Base-by-base conservation (phyloP, 2,888 invertebrate species). In the Odiellus spinosus region DNA sequence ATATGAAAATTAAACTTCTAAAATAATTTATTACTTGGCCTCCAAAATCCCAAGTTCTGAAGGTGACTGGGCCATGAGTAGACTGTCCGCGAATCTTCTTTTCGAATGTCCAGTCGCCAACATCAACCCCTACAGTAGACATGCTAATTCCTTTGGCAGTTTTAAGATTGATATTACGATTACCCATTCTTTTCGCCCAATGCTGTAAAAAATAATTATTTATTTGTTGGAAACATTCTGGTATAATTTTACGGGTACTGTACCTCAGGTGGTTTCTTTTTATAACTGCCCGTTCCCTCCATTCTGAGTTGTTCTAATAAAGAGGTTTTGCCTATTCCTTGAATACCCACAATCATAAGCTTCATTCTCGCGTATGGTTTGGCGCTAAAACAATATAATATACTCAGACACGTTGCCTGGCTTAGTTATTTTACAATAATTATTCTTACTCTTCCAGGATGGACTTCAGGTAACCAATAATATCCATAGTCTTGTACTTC, bases 21-120 rank as follows among this genome's bases (percentile, higher is more conserved):
- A n/a, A 17, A 36, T 12, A 26, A 17, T 41, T 40, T 34, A 39
- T 40, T 53, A 69, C 69, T 69, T 95, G 96, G 0, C 96, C 96
- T 3, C 95, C 95, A 67, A 98, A 98, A 67, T 98, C 98, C 96
- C 96, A 98, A 0, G 96, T 96, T 45, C 93, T 57, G 68, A 90
- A 90, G 20, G 85, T 80, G 45, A 93, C 82, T 0, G 90, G 81
- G 0, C 84, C 85, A 60, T 78, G 76, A 1, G 76, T 74, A 1
- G 77, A 76, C 42, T 64, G 64, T 1, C 84, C 78, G 19, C 82
- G 72, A 6, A 78, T 71, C 62, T 83, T 78, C 61, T 84, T 84
- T 64, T 91, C 91, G 64, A 85, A 88, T 18, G 82, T 73, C 85
- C 95, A 91, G 55, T 88, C 84, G 40, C 88, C 86, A 56, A 98